phyloP scores from a whole-genome alignment of 2,888 invertebrate genomes.

The Drosophila formosana region DNA sequence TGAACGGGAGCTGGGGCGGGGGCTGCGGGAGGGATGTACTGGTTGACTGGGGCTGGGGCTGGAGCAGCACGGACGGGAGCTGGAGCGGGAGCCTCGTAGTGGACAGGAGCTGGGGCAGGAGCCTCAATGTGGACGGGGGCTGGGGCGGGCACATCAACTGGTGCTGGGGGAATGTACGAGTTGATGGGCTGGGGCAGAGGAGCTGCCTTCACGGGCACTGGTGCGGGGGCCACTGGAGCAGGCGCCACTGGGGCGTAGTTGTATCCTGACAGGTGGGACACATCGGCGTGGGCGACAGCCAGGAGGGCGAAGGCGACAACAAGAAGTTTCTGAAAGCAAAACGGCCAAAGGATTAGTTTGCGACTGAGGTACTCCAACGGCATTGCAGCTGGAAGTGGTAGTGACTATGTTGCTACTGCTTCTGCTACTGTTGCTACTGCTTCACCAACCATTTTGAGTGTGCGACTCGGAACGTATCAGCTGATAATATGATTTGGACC shows the following conservation, averaged over 20 bases:
- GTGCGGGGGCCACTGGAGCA: constrained; percentile 55
- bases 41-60: constrained; percentile 44
- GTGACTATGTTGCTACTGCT: background rate
- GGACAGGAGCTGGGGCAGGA: constrained; percentile 46
- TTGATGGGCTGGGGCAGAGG: constrained; percentile 47
- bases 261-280: constrained; percentile 77
- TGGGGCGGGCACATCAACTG: constrained; percentile 55
- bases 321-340: constrained; percentile 70
- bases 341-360: constrained; percentile 23
- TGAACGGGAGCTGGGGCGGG: constrained; percentile 40
- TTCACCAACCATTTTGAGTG: constrained; percentile 65
- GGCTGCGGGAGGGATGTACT: constrained; percentile 40
- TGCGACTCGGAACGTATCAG: constrained; percentile 62
- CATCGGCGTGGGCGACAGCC: constrained; percentile 75
- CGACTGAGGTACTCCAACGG: background rate
- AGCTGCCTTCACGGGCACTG: constrained; percentile 42
- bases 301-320: constrained; percentile 74
- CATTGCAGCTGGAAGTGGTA: too few relatives aligned
- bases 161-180: constrained; percentile 55
- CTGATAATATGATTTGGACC: constrained; percentile 56
- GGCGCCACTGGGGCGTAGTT: constrained; percentile 65
- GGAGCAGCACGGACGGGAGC: constrained; percentile 29
- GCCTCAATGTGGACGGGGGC: constrained; percentile 41
- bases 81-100: constrained; percentile 35
- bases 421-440: background rate